Percentiles rank a stretch among this genome's conserved stretches.
Evolutionary conservation across 2,113 vertebrate genomes (phyloP).

Genomic region (Pomatostomus ruficeps): DNA sequence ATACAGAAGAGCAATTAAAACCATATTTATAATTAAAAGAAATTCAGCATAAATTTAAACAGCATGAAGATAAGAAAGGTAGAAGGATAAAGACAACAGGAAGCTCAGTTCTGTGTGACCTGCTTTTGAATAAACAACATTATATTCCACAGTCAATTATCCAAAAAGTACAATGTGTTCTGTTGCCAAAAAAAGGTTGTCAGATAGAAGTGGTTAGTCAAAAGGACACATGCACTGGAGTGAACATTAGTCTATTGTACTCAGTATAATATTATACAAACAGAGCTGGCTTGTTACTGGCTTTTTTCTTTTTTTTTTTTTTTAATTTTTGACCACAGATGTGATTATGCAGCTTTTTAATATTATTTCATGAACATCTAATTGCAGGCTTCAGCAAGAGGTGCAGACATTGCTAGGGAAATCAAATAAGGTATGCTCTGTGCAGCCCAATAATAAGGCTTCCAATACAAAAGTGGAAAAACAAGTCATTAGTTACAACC

Average conservation of each 20-base stretch:
- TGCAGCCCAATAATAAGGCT: conserved; percentile 64
- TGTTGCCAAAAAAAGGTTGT: conserved; percentile 68
- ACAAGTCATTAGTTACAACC: conserved; percentile 72
- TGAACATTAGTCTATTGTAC: conserved; percentile 70
- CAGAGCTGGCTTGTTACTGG: conserved; percentile 25
- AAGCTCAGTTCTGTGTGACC: conserved; percentile 71
- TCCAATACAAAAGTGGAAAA: conserved; percentile 68
- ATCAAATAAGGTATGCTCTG: conserved; percentile 62
- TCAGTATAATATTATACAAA: conserved; percentile 65
- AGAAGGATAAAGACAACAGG: conserved; percentile 56
- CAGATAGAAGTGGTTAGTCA: conserved; percentile 65
- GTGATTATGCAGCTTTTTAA: conserved; percentile 59
- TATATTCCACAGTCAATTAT: conserved; percentile 78
- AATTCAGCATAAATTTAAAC: conserved; percentile 12
- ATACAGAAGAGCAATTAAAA: conserved; percentile 43
- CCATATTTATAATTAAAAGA: conserved; percentile 24
- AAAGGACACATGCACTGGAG: conserved; percentile 66
- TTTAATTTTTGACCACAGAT: conserved; percentile 12
- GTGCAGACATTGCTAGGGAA: conserved; percentile 57
- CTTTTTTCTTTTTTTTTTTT: not conserved
- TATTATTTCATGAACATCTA: conserved; percentile 70
- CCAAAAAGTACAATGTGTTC: conserved; percentile 78
- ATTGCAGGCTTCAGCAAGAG: conserved; percentile 68
- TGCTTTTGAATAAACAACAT: conserved; percentile 77
- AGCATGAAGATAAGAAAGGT: conserved; percentile 35